These are phyloP conservation scores for Crotalus tigris DNA, from an alignment of 2,113 vertebrate species.

Conservation along the genomic window DNA sequence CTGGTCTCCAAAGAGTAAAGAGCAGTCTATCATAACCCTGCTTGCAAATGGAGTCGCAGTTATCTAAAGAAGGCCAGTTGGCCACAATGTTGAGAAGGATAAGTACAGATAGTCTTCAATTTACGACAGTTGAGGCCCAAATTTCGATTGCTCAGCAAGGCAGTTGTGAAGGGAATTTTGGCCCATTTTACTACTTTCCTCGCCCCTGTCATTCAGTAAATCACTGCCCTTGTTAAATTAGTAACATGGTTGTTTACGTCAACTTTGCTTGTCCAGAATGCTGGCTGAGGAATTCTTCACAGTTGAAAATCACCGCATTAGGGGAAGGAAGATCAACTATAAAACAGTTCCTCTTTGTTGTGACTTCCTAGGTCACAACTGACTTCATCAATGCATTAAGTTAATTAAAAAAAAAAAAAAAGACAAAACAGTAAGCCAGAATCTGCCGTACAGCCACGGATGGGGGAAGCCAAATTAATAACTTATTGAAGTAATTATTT, in stretches of 20 bases:
- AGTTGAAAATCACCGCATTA: neutral
- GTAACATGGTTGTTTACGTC: no score
- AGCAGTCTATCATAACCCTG: neutral
- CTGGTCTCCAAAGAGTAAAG: neutral
- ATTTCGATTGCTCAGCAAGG: neutral
- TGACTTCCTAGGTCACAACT: neutral
- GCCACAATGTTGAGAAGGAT: neutral
- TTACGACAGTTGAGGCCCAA: no score
- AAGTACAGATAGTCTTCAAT: no score
- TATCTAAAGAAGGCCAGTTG: slow-evolving; percentile 4
- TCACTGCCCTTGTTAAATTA: neutral
- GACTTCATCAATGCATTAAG: neutral
- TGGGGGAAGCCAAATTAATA: neutral
- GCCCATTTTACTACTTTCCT: neutral
- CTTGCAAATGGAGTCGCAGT: neutral
- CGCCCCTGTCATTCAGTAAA: neutral
- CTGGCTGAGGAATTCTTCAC: neutral
- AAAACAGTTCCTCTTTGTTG: neutral
- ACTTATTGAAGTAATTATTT: neutral
- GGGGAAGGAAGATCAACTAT: no score
- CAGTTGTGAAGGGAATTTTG: neutral
- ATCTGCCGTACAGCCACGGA: neutral
- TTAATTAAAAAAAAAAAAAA: neutral
- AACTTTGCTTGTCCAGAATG: no score
- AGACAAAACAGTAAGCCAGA: neutral